A percentile compares a stretch with the other conserved stretches of the same genome.
phyloP scores from a whole-genome alignment of 92 coral and sea anemone genomes.

The Umimayanthus chanpuru region DNA sequence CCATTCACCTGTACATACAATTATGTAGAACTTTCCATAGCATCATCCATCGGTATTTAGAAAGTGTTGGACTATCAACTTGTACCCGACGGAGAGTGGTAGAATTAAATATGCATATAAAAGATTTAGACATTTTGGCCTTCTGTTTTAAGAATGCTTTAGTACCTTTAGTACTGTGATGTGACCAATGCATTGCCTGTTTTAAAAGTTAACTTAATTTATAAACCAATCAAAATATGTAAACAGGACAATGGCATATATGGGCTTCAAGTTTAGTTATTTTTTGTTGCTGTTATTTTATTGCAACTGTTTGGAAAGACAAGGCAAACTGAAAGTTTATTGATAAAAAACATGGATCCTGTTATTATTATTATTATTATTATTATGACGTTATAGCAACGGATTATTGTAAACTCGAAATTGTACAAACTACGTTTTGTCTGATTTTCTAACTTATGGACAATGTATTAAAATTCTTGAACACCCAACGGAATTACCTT shows the following conservation, averaged over 20 bases:
- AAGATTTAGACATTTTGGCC: neutral
- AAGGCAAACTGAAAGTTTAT: neutral
- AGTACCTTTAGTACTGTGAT: too few species aligned
- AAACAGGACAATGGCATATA: neutral
- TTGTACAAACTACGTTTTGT: too few species aligned
- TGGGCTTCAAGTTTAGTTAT: neutral
- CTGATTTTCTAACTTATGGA: too few species aligned
- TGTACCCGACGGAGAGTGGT: neutral
- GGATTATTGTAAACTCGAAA: neutral
- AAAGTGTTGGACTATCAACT: too few species aligned
- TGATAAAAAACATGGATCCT: too few species aligned
- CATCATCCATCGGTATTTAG: neutral
- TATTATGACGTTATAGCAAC: too few species aligned
- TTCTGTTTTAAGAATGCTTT: neutral
- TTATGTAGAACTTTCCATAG: neutral
- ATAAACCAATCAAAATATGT: neutral
- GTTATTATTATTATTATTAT: too few species aligned
- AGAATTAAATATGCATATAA: neutral
- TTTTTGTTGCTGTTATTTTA: neutral
- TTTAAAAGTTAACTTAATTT: neutral
- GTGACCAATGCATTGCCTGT: neutral
- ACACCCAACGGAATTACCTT: neutral
- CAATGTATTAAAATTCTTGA: too few species aligned
- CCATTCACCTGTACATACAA: neutral
- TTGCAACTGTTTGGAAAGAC: neutral